Evolutionary conservation across 2,797 vertebrate species (phyloP).

Genomic region (Astyanax mexicanus): DNA sequence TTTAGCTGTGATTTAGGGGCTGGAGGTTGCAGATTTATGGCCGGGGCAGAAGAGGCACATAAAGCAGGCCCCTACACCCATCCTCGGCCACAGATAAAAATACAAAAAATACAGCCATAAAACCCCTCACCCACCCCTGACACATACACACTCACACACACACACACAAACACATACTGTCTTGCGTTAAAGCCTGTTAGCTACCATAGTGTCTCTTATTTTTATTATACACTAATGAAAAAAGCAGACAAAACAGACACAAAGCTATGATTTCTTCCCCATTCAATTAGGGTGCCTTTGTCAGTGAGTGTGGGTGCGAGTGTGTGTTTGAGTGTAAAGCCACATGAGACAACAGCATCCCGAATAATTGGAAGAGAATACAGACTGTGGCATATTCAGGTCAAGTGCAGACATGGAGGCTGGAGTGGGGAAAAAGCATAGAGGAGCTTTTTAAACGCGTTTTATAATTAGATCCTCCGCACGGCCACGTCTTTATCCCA

Average conservation of each 20-base stretch:
- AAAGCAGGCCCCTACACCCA: slow-evolving; percentile 48
- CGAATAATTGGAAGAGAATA: slow-evolving; percentile 62
- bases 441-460: slow-evolving; percentile 40
- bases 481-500: slow-evolving; percentile 56
- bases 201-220: slow-evolving; percentile 4
- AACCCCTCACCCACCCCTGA: not conserved
- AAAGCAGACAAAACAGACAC: slow-evolving; percentile 21
- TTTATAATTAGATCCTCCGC: slow-evolving; percentile 61
- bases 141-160: slow-evolving; percentile 13
- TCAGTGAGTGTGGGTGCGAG: slow-evolving; percentile 1
- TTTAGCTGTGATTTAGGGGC: slow-evolving; percentile 49
- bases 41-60: slow-evolving; percentile 38
- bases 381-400: slow-evolving; percentile 63
- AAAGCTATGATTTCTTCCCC: slow-evolving; percentile 20
- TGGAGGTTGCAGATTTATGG: slow-evolving; percentile 40
- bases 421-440: slow-evolving; percentile 44
- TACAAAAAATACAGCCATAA: slow-evolving; percentile 14
- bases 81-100: slow-evolving; percentile 32
- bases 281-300: slow-evolving; percentile 32
- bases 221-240: slow-evolving; percentile 35
- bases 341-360: slow-evolving; percentile 46
- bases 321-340: slow-evolving; percentile 15
- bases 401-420: slow-evolving; percentile 57
- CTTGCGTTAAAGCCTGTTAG: slow-evolving; percentile 19
- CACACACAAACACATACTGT: slow-evolving; percentile 6